Percentiles rank a stretch among this genome's conserved stretches.
Evolutionary conservation across 1,140 invertebrate species (phyloP).

Genomic region (Brachystomella parvula): DNA sequence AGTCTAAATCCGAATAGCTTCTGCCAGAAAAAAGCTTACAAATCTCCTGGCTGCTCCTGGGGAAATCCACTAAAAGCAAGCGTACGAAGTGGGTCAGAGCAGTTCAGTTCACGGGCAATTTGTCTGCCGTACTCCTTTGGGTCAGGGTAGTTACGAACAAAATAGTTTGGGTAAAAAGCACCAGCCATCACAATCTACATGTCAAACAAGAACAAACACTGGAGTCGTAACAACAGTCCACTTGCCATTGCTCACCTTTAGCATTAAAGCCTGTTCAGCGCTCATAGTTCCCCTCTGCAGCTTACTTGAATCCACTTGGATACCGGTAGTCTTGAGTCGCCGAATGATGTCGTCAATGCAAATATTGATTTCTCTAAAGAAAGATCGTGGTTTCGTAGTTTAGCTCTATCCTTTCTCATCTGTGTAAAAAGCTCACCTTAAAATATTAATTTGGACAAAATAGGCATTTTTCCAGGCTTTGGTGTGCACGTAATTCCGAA

Average conservation of each 20-base stretch:
- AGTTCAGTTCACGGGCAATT: constrained; percentile 54
- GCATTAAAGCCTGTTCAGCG: constrained; percentile 21
- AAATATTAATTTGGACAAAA: constrained; percentile 58
- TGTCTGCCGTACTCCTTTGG: constrained; percentile 52
- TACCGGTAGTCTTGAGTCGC: constrained; percentile 46
- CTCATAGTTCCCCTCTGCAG: neutral
- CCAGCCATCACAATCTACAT: constrained; percentile 61
- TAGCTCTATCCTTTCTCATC: neutral
- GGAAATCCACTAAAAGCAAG: constrained; percentile 66
- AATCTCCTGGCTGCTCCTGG: constrained; percentile 56
- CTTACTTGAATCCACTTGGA: neutral
- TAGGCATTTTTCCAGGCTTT: constrained; percentile 60
- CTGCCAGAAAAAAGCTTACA: constrained; percentile 50
- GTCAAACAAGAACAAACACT: constrained; percentile 12
- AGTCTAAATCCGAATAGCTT: neutral
- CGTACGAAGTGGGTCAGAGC: constrained; percentile 64
- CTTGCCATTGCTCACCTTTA: constrained; percentile 23
- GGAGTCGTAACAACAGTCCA: constrained; percentile 7
- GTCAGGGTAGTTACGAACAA: constrained; percentile 48
- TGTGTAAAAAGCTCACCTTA: constrained; percentile 16
- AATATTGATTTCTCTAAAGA: constrained; percentile 38
- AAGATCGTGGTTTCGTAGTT: neutral
- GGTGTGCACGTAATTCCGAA: constrained; percentile 45
- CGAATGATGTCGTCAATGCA: constrained; percentile 59
- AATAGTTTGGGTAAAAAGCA: constrained; percentile 90